Percentiles rank a stretch among this genome's conserved stretches.
Conservation (phyloP, 2,888 invertebrate species). For the Philhelius pedissequus region DNA sequence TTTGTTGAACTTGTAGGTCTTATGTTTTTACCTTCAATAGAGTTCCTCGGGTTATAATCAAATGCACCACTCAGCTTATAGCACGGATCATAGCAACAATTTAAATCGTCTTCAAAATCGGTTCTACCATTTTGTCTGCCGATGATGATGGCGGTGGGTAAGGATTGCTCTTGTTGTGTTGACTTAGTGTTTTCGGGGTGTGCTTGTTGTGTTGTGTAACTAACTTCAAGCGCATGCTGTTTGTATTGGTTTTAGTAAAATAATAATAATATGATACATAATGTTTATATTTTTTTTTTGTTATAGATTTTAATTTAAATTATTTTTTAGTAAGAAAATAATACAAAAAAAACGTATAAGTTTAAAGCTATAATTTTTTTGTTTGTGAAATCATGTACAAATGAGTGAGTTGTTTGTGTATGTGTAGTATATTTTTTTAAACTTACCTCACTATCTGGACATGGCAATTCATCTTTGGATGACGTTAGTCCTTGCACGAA, state of each 20-base stretch:
- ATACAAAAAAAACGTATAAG: constrained; percentile 26
- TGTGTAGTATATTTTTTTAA: neutral
- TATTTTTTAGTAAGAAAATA: constrained; percentile 24
- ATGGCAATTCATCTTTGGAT: constrained; percentile 73
- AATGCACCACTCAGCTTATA: constrained; percentile 60
- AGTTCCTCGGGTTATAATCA: constrained; percentile 43
- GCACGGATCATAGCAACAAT: constrained; percentile 60
- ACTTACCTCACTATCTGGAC: constrained; percentile 78
- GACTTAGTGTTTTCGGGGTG: constrained; percentile 68
- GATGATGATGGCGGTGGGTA: neutral
- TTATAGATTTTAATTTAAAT: constrained; percentile 3
- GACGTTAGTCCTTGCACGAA: constrained; percentile 76
- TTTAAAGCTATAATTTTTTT: constrained; percentile 28
- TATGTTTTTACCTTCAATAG: constrained; percentile 59
- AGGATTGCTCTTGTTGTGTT: constrained; percentile 51
- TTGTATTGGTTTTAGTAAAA: constrained; percentile 32
- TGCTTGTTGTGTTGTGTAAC: constrained; percentile 76
- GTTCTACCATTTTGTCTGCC: constrained; percentile 13
- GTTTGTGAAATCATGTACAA: constrained; percentile 53
- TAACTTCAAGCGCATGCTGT: constrained; percentile 74
- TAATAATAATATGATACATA: constrained; percentile 40
- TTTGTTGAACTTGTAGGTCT: constrained; percentile 7
- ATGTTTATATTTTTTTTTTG: neutral
- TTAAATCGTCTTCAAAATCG: constrained; percentile 48
- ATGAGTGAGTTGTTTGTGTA: constrained; percentile 26